Base-by-base conservation (phyloP, 2,797 vertebrate species). In the Spatula clypeata region DNA sequence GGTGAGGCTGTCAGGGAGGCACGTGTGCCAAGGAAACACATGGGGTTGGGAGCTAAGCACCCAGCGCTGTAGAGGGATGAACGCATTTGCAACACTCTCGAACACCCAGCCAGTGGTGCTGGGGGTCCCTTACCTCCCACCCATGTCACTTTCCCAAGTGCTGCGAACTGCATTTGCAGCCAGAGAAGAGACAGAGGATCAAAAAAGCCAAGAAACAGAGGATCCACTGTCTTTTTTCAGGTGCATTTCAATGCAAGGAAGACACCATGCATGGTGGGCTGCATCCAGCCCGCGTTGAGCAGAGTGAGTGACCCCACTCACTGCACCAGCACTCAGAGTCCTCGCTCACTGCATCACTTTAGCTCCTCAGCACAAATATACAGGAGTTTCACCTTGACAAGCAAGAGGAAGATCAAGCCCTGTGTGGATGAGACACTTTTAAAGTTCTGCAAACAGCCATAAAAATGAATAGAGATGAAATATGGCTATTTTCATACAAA, bases 11-110 rank as follows among this genome's bases (percentile, higher is more conserved):
- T 91, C 80, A 86, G 60, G 60, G 85, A 91, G 67, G 49, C 14
- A 1, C 67, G 26, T 49, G 49, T 23, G 51, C 55, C 58, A 51
- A 0, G 0, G 58, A 66, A 94, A 92, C 18, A 1, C 0, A 0
- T 2, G 1, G n/a, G 54, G 10, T 32, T 62, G 53, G 67, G 38
- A 90, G 44, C 79, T 31, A 74, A 51, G 29, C 29, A 53, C 70
- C 60, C 77, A 61, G 36, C 29, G 82, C 36, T 49, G 70, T 18
- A 17, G 11, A 10, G 18, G 15, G 66, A 84, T 70, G 54, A 58
- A 65, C 10, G 60, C 0, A 1, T 79, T 93, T 79, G 27, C 72
- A 10, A 20, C 2, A 1, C 4, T 21, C 54, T 84, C 42, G 29
- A 21, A 45, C 13, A 20, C 11, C 42, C 40, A 79, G 44, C 51